Percentiles rank a stretch among this genome's conserved stretches.
phyloP scores from a whole-genome alignment of 2,797 vertebrate species.

The Phyllotis vaccarum region DNA sequence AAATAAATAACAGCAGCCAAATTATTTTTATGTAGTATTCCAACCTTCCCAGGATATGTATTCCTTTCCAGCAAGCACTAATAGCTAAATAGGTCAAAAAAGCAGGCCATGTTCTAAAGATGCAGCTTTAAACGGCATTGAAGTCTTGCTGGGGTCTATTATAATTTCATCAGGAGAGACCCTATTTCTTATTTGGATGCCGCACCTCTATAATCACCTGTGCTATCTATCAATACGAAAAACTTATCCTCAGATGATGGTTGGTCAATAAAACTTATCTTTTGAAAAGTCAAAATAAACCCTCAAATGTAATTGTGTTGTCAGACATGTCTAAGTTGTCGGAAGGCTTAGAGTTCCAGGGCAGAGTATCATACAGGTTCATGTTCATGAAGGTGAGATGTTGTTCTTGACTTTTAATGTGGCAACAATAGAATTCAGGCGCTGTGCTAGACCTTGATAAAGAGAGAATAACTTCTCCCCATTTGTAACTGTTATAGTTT shows the following conservation, averaged over 20 bases:
- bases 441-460: neutral
- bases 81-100: neutral
- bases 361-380: neutral
- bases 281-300: constrained; percentile 67
- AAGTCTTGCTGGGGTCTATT: neutral
- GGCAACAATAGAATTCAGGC: constrained; percentile 8
- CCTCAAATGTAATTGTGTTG: constrained; percentile 55
- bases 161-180: neutral
- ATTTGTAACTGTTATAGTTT: neutral
- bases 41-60: neutral
- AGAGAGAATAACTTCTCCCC: neutral
- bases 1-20: neutral
- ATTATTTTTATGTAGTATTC: constrained; percentile 10
- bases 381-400: neutral
- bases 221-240: neutral
- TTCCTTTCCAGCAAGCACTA: neutral
- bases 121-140: neutral
- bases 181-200: neutral
- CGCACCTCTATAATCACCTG: neutral
- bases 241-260: neutral
- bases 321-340: constrained; percentile 54
- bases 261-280: constrained; percentile 26
- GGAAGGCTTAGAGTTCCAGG: constrained; percentile 14
- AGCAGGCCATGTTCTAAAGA: neutral
- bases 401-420: constrained; percentile 37